Conservation (phyloP, 2,888 invertebrate genomes). For the Cremastinae sp. region DNA sequence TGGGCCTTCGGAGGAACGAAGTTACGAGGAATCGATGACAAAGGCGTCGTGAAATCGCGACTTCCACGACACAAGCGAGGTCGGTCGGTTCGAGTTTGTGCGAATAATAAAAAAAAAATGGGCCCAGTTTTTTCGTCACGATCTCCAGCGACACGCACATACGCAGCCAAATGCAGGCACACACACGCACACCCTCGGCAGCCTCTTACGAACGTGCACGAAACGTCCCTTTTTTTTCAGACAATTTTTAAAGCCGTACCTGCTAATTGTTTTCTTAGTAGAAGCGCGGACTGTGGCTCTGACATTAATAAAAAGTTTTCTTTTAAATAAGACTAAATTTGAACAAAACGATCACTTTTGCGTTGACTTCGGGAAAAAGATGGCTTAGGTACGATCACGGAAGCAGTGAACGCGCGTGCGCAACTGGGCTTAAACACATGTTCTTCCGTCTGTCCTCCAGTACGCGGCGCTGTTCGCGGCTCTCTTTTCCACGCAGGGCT, state of each 20-base stretch:
- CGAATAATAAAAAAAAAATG: slow-evolving; percentile 59
- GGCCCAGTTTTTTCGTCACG: slow-evolving; percentile 65
- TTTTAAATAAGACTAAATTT: slow-evolving; percentile 88
- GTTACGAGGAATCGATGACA: slow-evolving; percentile 42
- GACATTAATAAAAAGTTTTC: slow-evolving; percentile 92
- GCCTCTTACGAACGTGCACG: slow-evolving; percentile 71
- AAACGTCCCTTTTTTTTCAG: slow-evolving; percentile 10
- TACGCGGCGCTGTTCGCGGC: slow-evolving; percentile 64
- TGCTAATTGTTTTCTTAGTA: slow-evolving; percentile 97
- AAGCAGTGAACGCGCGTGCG: slow-evolving; percentile 78
- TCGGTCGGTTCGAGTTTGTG: slow-evolving; percentile 75
- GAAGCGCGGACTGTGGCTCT: slow-evolving; percentile 96
- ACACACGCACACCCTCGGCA: slow-evolving; percentile 23
- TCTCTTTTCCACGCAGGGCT: not conserved
- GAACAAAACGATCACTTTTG: slow-evolving; percentile 87
- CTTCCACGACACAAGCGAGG: slow-evolving; percentile 81
- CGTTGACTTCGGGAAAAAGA: slow-evolving; percentile 84
- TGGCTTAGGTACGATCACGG: slow-evolving; percentile 83
- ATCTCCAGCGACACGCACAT: slow-evolving; percentile 31
- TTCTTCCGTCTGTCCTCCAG: slow-evolving; percentile 75
- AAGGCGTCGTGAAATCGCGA: slow-evolving; percentile 75
- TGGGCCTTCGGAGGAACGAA: not conserved
- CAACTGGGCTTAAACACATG: slow-evolving; percentile 77
- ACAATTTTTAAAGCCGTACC: slow-evolving; percentile 82
- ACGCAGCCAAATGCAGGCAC: too few species aligned